Evolutionary conservation across 2,113 vertebrate genomes (phyloP), one percentile per base, ranked within the genome.

Genomic region (Petrocephalus microphthalmus): DNA sequence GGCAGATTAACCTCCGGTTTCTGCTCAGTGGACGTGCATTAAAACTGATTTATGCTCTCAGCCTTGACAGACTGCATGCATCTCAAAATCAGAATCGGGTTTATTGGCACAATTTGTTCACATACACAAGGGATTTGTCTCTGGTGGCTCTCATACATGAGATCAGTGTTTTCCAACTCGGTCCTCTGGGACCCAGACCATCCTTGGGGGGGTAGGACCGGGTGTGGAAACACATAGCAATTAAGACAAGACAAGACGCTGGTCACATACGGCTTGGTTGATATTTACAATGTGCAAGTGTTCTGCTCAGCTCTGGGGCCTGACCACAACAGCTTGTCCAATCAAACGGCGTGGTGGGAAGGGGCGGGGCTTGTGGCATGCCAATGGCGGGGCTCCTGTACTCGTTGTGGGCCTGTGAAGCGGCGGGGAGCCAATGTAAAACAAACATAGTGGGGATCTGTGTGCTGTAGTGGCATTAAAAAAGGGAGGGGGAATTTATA

Each of bases 361-460:
- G 17, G 33, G 71, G 71, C 17, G 33, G 71, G 33, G 5, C 71
- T 17, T 74, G 67, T 17, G 15, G 67, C 19, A 78, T 29, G 17
- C 17, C 13, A 42, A 78, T 78, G 71, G 29, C 13, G 71, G 29
- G 71, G 71, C 71, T 67, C 60, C 8, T 29, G 60, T 29, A 10
- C 60, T n/a, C 60, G 3, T n/a, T 67, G 60, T 67, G 60, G 60
- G n/a, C 71, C 15, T 42, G 33, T 37, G 71, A 42, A 78, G 19
- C 2, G 13, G 25, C 15, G 5, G 71, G 33, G 37, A 78, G 54
- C 86, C 87, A 89, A 88, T 89, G 45, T 54, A 89, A 92, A 92
- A 91, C 89, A 92, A 92, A 91, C 85, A 91, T 82, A 47, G 81
- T 5, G 53, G 6, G 15, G 52, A 13, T 53, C 29, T 90, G 85